Percentiles rank a stretch among this genome's conserved stretches.
Conservation (phyloP, 1,140 invertebrate genomes). For the Saccostrea echinata region DNA sequence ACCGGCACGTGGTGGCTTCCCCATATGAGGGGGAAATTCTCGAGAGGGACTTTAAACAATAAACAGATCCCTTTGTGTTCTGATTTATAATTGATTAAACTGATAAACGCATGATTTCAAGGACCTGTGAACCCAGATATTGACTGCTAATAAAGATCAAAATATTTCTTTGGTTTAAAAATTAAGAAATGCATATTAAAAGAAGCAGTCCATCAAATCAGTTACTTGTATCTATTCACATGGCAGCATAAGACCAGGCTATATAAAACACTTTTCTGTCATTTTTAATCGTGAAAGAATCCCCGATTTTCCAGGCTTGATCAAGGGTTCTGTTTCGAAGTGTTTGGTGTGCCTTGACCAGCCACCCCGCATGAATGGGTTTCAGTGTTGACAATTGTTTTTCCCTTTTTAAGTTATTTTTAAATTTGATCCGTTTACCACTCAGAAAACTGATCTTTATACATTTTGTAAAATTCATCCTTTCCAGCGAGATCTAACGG, state of each 20-base stretch:
- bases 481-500: constrained; percentile 49
- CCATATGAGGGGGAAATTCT: too few species aligned
- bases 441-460: constrained; percentile 46
- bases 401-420: not conserved
- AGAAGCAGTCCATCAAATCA: not conserved
- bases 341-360: not conserved
- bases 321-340: not conserved
- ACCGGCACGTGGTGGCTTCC: too few species aligned
- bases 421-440: constrained; percentile 36
- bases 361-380: not conserved
- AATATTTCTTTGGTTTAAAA: not conserved
- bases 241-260: not conserved
- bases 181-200: not conserved
- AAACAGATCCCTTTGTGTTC: too few species aligned
- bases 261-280: not conserved
- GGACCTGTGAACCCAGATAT: not conserved
- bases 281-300: not conserved
- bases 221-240: not conserved
- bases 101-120: not conserved
- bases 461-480: constrained; percentile 37
- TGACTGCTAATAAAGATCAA: not conserved
- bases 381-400: not conserved
- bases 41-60: too few species aligned
- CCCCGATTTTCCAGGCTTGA: not conserved
- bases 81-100: not conserved